Evolutionary conservation across 2,888 invertebrate genomes (phyloP), one percentile per base, ranked within the genome.

Genomic region (Trissoscelio sp.): DNA sequence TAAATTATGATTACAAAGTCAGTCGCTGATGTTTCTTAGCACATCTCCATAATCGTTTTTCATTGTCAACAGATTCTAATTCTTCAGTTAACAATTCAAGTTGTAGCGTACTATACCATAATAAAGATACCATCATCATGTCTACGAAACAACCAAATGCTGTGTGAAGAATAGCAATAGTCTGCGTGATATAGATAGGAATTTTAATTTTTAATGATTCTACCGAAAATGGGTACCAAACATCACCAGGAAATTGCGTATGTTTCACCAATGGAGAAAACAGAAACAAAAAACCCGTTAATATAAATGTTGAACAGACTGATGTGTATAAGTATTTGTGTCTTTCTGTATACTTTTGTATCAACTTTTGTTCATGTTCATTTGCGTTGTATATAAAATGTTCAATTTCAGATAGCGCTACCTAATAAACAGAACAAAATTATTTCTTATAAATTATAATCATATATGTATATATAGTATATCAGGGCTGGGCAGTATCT

Each of bases 171-270:
- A 87, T 84, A 0, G 81, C 82, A 1, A 90, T 2, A 0, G 78
- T 37, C 46, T 90, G 88, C 0, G 81, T 77, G 3, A 84, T 3
- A 55, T 88, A 90, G 0, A 89, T 55, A 4, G 79, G 24, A 51
- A 77, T 75, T 22, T 73, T 74, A 0, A 84, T 9, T 1, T 75
- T 69, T 3, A 78, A 53, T 3, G 75, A n/a, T 39, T 88, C 80
- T 2, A 85, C 77, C 0, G 85, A 24, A 82, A 90, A 90, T n/a
- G 89, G 90, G 83, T 88, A 90, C 79, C 86, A 85, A 0, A 86
- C 83, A 12, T 87, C 84, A 0, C 82, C 84, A 3, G 89, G 88
- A 5, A 90, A 84, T 0, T 70, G 18, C 16, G 87, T 85, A 0
- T 79, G 60, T 20, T 83, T 85, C 0, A 88, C 44, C 11, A 89